phyloP scores from a whole-genome alignment of 2,888 invertebrate genomes.

The Patella caerulea region DNA sequence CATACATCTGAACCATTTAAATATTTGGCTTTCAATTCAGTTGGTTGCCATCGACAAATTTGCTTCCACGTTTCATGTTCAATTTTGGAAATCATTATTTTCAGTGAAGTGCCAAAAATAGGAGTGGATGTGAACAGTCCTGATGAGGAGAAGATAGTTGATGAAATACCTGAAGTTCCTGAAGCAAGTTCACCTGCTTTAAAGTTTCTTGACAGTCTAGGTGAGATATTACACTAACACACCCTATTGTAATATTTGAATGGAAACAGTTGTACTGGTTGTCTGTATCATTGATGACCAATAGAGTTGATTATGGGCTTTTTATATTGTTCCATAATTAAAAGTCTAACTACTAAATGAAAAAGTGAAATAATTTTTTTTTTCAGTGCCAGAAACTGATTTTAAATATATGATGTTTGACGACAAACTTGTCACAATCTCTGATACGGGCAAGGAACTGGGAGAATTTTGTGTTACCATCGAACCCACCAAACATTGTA shows the following conservation, averaged over 20 bases:
- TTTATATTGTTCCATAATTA: slow-evolving; percentile 7
- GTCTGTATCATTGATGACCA: too few relatives aligned
- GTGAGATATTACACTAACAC: slow-evolving; percentile 32
- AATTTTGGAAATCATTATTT: neutral
- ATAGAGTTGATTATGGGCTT: neutral
- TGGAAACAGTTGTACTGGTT: too few relatives aligned
- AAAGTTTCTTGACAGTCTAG: slow-evolving; percentile 55
- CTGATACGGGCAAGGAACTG: slow-evolving; percentile 69
- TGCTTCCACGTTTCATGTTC: too few relatives aligned
- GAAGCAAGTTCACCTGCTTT: slow-evolving; percentile 51
- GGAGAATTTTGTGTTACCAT: slow-evolving; percentile 69
- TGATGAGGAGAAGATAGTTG: neutral
- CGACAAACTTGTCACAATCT: slow-evolving; percentile 67
- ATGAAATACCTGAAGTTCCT: slow-evolving; percentile 42
- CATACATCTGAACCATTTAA: too few relatives aligned
- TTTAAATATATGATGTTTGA: slow-evolving; percentile 67
- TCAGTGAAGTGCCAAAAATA: slow-evolving; percentile 16
- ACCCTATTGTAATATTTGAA: neutral
- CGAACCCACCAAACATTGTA: slow-evolving; percentile 57
- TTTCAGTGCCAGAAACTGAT: slow-evolving; percentile 62
- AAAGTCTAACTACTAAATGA: neutral
- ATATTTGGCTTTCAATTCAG: too few relatives aligned
- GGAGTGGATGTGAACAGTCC: slow-evolving; percentile 9
- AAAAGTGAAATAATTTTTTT: slow-evolving; percentile 2
- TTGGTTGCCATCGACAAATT: too few relatives aligned